Percentiles rank a stretch among this genome's conserved stretches.
Conservation (phyloP, 1,140 invertebrate species). For the Wasmannia auropunctata region DNA sequence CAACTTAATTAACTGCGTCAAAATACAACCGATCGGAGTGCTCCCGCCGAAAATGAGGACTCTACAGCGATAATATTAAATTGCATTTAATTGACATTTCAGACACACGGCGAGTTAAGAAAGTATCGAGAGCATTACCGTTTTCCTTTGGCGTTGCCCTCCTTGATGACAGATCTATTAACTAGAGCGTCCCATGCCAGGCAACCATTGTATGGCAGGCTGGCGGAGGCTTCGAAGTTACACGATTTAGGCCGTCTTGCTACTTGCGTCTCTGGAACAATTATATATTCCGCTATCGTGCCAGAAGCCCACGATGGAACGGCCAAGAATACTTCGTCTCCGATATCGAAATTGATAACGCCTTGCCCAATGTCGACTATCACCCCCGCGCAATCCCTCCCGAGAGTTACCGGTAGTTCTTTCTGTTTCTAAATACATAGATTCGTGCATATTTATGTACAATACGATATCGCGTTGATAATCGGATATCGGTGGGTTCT, state of each 20-base stretch:
- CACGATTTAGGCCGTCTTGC: slow-evolving; percentile 89
- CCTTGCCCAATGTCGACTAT: slow-evolving; percentile 88
- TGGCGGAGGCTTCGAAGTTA: slow-evolving; percentile 89
- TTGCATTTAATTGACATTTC: not conserved
- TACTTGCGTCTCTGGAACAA: slow-evolving; percentile 86
- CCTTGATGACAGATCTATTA: slow-evolving; percentile 85
- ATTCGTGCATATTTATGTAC: not conserved
- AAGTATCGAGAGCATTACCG: slow-evolving; percentile 81
- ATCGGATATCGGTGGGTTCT: not conserved
- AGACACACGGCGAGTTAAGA: not conserved
- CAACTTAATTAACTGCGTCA: slow-evolving; percentile 89
- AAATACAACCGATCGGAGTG: slow-evolving; percentile 90
- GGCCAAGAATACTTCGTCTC: slow-evolving; percentile 88
- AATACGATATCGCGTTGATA: not conserved
- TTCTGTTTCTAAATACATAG: slow-evolving; percentile 70
- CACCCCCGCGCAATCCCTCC: slow-evolving; percentile 89
- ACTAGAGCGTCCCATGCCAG: slow-evolving; percentile 89
- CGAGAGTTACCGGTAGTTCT: slow-evolving; percentile 88
- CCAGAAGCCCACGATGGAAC: slow-evolving; percentile 87
- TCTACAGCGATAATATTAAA: slow-evolving; percentile 83
- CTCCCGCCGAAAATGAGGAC: slow-evolving; percentile 90
- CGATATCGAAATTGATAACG: slow-evolving; percentile 87
- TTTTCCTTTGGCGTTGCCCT: slow-evolving; percentile 86
- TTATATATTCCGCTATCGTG: slow-evolving; percentile 87
- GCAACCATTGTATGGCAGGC: slow-evolving; percentile 90